These are phyloP conservation scores for Theristicus caerulescens DNA, from an alignment of 2,113 vertebrate genomes.

Conservation along the genomic window DNA sequence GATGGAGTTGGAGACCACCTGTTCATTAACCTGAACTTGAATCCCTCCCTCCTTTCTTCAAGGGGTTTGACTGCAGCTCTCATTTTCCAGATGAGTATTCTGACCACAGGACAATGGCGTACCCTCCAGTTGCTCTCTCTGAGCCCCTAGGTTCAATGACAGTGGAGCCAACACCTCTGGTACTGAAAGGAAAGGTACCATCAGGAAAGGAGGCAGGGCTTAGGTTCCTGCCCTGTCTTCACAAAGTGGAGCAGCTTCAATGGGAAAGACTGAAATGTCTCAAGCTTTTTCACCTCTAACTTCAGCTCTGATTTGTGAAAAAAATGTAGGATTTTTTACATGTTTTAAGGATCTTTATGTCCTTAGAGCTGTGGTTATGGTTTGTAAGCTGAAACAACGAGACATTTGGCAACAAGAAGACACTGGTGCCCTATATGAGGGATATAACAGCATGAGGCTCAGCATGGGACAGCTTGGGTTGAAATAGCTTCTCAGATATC, in stretches of 20 bases:
- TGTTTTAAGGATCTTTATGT: neutral
- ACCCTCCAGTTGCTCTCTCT: neutral
- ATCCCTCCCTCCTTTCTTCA: neutral
- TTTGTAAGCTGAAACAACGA: neutral
- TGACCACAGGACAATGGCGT: neutral
- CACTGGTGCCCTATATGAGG: neutral
- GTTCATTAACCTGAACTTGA: neutral
- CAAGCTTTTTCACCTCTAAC: neutral
- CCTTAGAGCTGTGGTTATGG: neutral
- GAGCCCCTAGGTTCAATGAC: neutral
- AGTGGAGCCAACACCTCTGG: neutral
- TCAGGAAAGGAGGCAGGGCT: neutral
- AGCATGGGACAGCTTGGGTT: neutral
- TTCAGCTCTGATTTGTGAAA: neutral
- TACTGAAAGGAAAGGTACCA: neutral
- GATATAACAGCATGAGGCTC: neutral
- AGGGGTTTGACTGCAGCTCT: neutral
- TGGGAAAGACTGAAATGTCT: neutral
- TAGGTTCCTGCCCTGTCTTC: neutral
- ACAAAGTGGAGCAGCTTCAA: neutral
- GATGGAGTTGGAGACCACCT: neutral
- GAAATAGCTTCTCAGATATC: neutral
- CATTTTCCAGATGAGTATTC: neutral
- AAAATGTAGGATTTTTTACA: neutral
- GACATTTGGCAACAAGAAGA: accelerated